A percentile compares a stretch with the other conserved stretches of the same genome.
Evolutionary conservation across 2,113 vertebrate species (phyloP).

Genomic region (Mus pahari): DNA sequence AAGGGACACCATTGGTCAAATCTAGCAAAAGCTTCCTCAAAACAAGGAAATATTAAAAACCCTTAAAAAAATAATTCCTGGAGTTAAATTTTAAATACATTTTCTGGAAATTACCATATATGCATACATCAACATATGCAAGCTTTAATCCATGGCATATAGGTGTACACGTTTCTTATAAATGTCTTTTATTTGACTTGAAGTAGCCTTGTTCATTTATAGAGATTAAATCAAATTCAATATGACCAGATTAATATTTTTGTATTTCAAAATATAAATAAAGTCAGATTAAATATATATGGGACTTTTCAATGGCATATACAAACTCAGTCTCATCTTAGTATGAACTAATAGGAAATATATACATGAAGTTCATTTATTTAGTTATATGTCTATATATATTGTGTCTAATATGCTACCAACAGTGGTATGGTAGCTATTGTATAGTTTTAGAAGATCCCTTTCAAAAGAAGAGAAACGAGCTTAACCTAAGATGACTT

Average conservation of each 20-base stretch:
- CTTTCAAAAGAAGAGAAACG: background rate
- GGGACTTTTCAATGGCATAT: background rate
- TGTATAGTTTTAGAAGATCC: background rate
- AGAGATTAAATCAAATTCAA: slow-evolving; percentile 27
- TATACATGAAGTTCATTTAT: background rate
- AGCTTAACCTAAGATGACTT: background rate
- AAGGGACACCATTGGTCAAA: background rate
- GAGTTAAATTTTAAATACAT: background rate
- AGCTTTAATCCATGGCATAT: background rate
- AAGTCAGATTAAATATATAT: too few species aligned
- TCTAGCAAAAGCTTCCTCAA: background rate
- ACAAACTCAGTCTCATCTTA: background rate
- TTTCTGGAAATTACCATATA: background rate
- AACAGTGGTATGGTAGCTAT: background rate
- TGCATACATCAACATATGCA: background rate
- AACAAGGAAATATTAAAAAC: background rate
- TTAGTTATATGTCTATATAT: background rate
- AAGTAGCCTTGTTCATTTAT: background rate
- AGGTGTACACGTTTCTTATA: background rate
- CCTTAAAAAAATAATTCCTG: background rate
- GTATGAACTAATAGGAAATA: background rate
- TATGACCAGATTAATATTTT: background rate
- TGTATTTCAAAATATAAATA: background rate
- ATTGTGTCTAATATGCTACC: background rate
- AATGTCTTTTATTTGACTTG: background rate